Base-by-base conservation (phyloP, 2,888 invertebrate genomes). In the Gnatocerus cornutus region DNA sequence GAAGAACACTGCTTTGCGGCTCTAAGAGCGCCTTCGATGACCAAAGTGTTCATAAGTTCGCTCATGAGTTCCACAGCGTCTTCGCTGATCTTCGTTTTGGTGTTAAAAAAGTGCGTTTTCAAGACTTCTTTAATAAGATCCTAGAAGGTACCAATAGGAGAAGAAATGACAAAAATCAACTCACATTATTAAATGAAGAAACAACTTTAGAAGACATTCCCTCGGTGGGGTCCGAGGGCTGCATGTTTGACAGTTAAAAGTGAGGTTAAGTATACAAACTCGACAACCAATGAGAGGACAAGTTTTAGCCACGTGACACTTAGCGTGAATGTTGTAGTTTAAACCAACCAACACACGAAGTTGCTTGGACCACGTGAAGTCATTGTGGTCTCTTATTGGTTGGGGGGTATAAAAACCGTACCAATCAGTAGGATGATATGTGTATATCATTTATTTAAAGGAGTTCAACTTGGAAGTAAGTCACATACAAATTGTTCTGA, bases 81-180 rank as follows among this genome's bases (percentile, higher is more conserved):
- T 68, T 88, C 88, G 6, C 85, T 86, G 27, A 89, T 83, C 79
- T 88, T 89, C 1, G 86, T 88, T 79, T 89, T 89, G 72, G 87
- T 84, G 77, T 88, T 88, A 78, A 85, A 84, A 75, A 87, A 88
- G 41, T 87, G 85, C 27, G 85, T 84, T 75, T 88, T 86, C 1
- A 89, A 74, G 4, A 87, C 82, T 73, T 89, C 88, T 78, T 87
- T 88, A 63, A 89, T 86, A 6, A 87, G 80, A 71, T 88, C 87
- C 88, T 89, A 73, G 46, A 79, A 79, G 29, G 2, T 33, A 9
- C 6, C n/a, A n/a, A n/a, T n/a, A n/a, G n/a, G n/a, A n/a, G n/a
- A n/a, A n/a, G n/a, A n/a, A n/a, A n/a, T n/a, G n/a, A n/a, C n/a
- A n/a, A n/a, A n/a, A n/a, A n/a, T n/a, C n/a, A 21, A 46, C 59